These are phyloP conservation scores for Cyanistes caeruleus DNA, from an alignment of 2,113 vertebrate genomes.

Conservation along the genomic window DNA sequence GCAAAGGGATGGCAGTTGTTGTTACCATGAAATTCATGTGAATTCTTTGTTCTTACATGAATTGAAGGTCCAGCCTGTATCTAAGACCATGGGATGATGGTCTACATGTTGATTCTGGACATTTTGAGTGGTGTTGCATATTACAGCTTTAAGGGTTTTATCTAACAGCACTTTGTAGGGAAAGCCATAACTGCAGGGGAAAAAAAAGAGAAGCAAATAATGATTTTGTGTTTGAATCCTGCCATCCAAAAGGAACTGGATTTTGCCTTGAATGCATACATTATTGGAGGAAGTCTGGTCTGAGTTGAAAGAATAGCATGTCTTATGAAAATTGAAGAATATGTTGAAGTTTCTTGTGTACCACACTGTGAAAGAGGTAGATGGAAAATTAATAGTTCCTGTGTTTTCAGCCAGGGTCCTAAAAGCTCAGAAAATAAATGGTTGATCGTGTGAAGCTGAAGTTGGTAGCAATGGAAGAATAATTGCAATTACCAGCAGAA, in stretches of 20 bases:
- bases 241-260: background rate
- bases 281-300: background rate
- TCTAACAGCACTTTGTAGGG: background rate
- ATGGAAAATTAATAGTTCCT: background rate
- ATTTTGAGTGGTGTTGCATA: background rate
- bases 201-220: background rate
- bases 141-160: background rate
- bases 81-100: background rate
- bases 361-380: background rate
- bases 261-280: background rate
- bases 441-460: slow-evolving; percentile 18
- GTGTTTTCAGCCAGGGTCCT: background rate
- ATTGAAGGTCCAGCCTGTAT: background rate
- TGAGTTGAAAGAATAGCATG: background rate
- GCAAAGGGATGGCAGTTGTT: background rate
- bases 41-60: background rate
- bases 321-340: background rate
- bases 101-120: background rate
- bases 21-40: background rate
- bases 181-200: background rate
- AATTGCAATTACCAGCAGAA: slow-evolving; percentile 12
- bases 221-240: background rate
- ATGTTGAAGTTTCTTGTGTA: background rate
- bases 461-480: background rate
- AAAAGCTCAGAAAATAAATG: slow-evolving; percentile 40